A percentile compares a stretch with the other conserved stretches of the same genome.
phyloP scores from a whole-genome alignment of 2,113 vertebrate genomes.

The Elachura formosa region DNA sequence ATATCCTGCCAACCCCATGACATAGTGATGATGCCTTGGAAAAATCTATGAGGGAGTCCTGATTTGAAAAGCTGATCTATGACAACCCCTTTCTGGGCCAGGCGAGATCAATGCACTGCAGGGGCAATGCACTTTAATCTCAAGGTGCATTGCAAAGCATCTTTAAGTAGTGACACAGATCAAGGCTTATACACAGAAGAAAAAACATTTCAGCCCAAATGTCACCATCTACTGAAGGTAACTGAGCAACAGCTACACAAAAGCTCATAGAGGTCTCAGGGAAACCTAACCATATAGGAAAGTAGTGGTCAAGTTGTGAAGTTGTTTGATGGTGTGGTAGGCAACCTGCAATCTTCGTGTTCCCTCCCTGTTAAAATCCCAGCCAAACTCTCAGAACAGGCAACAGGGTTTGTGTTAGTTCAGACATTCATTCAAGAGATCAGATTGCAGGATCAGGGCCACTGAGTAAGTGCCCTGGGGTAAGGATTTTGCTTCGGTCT shows the following conservation, averaged over 20 bases:
- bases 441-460: neutral
- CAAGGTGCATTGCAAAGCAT: slow-evolving; percentile 24
- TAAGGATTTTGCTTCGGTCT: slow-evolving; percentile 39
- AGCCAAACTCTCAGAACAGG: neutral
- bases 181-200: neutral
- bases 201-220: neutral
- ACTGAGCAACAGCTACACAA: neutral
- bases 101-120: slow-evolving; percentile 33
- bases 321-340: neutral
- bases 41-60: slow-evolving; percentile 23
- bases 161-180: neutral
- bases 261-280: neutral
- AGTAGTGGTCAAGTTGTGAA: neutral
- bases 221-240: neutral
- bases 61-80: slow-evolving; percentile 57
- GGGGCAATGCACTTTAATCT: slow-evolving; percentile 27
- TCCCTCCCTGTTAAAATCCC: neutral
- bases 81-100: slow-evolving; percentile 34
- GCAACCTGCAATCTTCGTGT: neutral
- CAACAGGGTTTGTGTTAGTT: neutral
- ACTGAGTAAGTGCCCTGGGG: neutral
- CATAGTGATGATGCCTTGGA: slow-evolving; percentile 41
- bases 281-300: neutral
- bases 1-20: slow-evolving; percentile 53
- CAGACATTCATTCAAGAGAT: slow-evolving; percentile 30